Conservation (phyloP, 2,888 invertebrate species). For the Lepidochitona cinerea region DNA sequence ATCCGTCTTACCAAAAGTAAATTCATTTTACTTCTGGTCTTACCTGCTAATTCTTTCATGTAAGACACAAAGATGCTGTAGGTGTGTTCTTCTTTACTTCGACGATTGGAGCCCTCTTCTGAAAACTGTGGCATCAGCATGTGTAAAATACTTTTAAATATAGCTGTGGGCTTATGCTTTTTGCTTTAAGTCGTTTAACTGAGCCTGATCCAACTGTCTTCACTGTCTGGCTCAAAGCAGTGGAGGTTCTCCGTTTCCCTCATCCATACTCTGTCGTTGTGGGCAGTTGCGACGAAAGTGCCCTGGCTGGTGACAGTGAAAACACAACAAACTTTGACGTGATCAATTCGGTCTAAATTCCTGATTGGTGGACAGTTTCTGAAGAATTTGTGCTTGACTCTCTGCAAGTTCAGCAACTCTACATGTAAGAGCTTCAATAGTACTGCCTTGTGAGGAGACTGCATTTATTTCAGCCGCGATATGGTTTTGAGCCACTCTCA, state of each 20-base stretch:
- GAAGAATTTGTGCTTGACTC: background rate
- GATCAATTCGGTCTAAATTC: background rate
- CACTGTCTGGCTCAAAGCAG: background rate
- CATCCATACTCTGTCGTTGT: background rate
- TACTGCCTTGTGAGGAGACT: background rate
- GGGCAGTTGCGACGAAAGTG: background rate
- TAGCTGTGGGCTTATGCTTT: slow-evolving; percentile 7
- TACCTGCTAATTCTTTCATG: too few relatives aligned
- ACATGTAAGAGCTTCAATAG: background rate
- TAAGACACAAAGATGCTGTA: too few relatives aligned
- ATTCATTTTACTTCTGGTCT: too few relatives aligned
- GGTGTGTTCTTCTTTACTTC: too few relatives aligned
- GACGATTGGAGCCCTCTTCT: too few relatives aligned
- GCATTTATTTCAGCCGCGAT: background rate
- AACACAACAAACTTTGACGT: background rate
- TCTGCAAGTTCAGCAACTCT: background rate
- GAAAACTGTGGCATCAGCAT: too few relatives aligned
- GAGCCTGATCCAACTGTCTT: background rate
- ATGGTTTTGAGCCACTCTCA: background rate
- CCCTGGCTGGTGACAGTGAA: background rate
- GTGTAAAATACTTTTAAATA: too few relatives aligned
- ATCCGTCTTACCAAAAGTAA: too few relatives aligned
- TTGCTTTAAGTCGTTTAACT: background rate
- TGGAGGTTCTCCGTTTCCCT: background rate
- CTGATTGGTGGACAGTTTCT: background rate